Base-by-base conservation (phyloP, 2,113 vertebrate genomes). In the Dicrurus megarhynchus region DNA sequence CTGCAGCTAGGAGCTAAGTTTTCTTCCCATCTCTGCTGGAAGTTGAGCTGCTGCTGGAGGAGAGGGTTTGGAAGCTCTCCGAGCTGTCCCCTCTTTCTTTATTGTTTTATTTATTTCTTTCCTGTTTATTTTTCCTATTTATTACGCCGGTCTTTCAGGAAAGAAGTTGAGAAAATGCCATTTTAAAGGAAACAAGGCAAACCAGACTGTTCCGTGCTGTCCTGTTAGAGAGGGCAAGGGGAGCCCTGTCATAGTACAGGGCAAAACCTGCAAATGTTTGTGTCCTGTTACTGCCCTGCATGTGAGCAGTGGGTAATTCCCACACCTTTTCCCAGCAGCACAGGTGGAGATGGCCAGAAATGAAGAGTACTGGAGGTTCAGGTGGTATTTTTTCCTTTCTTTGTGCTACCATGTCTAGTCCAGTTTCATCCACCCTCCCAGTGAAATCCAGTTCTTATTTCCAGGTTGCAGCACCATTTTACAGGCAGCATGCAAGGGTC, bases 191-290 rank as follows among this genome's bases (percentile, higher is more conserved):
- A 85, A 33, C 27, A 32, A 85, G 23, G 7, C 12, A 35, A 83
- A 73, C 4, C 0, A 4, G 19, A 4, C 16, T 52, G 4, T 32
- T 68, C 35, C n/a, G 47, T 71, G 37, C 52, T 79, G 39, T 5
- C 21, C 20, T 50, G 10, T n/a, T 59, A 41, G 42, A 17, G 14
- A 6, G 24, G 22, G 2, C 26, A 27, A 37, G 49, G 33, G 20
- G 16, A 76, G 1, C 13, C 30, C 20, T 27, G 4, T 35, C 0
- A 3, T 0, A 22, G 21, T 1, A 23, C 17, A 17, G 19, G 24
- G 37, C 32, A 63, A 71, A 71, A 35, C 4, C 11, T 50, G 9
- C 12, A 30, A n/a, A 24, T 21, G 7, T 47, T 24, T 47, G 4
- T n/a, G 37, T 69, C n/a, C 42, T 46, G 7, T 24, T 69, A 8